These are phyloP conservation scores for Mylabris sibirica DNA, from an alignment of 2,888 invertebrate species.

Conservation along the genomic window DNA sequence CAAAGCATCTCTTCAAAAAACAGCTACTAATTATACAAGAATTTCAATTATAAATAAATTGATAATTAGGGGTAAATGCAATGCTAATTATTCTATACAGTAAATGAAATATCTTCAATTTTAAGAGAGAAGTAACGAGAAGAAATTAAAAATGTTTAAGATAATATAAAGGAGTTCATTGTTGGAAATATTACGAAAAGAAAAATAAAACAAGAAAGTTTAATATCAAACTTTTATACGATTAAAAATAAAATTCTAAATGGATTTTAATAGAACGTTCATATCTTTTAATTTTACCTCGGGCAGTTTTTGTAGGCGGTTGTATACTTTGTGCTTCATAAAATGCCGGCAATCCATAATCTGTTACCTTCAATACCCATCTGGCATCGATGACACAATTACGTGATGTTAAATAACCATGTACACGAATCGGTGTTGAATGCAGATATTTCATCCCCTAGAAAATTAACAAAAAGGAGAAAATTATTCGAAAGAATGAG, in stretches of 20 bases:
- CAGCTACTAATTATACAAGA: too few species aligned
- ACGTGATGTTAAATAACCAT: constrained; percentile 86
- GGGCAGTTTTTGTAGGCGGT: constrained; percentile 69
- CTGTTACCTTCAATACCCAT: constrained; percentile 94
- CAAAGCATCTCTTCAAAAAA: too few species aligned
- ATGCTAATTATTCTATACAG: too few species aligned
- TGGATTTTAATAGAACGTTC: neutral
- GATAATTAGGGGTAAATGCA: too few species aligned
- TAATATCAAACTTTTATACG: neutral
- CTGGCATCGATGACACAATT: constrained; percentile 95
- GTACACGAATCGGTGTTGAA: constrained; percentile 79
- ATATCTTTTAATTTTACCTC: constrained; percentile 65
- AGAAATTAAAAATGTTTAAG: too few species aligned
- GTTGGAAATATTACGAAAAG: too few species aligned
- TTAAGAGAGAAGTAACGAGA: too few species aligned
- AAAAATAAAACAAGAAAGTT: neutral
- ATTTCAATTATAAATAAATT: too few species aligned
- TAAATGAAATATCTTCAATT: too few species aligned
- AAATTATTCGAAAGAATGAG: too few species aligned
- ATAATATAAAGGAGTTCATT: too few species aligned
- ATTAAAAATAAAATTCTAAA: neutral
- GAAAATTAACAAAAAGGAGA: constrained; percentile 33
- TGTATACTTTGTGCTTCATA: constrained; percentile 77
- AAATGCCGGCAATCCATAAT: constrained; percentile 84
- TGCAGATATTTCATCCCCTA: constrained; percentile 93